These are phyloP conservation scores for Xiphorhynchus elegans DNA, from an alignment of 2,113 vertebrate genomes.

Conservation along the genomic window DNA sequence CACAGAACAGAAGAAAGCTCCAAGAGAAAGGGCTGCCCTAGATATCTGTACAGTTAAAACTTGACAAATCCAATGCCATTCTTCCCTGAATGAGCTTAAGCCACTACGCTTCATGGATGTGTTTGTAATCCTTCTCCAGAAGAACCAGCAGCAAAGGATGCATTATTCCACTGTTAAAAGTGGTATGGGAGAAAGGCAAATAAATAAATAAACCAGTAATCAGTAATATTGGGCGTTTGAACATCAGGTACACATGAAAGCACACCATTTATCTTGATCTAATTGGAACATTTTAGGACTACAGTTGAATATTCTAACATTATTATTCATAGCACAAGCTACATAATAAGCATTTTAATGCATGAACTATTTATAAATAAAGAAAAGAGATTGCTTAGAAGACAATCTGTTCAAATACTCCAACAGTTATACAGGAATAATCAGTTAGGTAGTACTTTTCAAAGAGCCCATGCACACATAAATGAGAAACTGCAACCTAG, in stretches of 20 bases:
- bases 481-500: background rate
- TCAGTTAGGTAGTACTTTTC: background rate
- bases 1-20: background rate
- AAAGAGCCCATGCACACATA: background rate
- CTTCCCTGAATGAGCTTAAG: background rate
- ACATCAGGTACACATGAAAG: background rate
- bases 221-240: background rate
- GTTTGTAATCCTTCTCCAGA: background rate
- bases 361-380: conserved; percentile 53
- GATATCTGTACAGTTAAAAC: background rate
- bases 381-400: conserved; percentile 34
- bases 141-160: background rate
- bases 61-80: background rate
- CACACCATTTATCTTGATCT: conserved; percentile 2
- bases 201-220: background rate
- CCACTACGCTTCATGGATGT: background rate
- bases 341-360: conserved; percentile 45
- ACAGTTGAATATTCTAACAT: background rate
- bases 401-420: conserved; percentile 33
- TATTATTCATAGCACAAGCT: conserved; percentile 51
- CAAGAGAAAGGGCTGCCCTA: background rate
- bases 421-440: background rate
- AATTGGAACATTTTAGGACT: conserved; percentile 26
- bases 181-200: background rate
- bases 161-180: background rate